Evolutionary conservation across 2,797 vertebrate genomes (phyloP), one percentile per base, ranked within the genome.

Genomic region (Anabacerthia variegaticeps): DNA sequence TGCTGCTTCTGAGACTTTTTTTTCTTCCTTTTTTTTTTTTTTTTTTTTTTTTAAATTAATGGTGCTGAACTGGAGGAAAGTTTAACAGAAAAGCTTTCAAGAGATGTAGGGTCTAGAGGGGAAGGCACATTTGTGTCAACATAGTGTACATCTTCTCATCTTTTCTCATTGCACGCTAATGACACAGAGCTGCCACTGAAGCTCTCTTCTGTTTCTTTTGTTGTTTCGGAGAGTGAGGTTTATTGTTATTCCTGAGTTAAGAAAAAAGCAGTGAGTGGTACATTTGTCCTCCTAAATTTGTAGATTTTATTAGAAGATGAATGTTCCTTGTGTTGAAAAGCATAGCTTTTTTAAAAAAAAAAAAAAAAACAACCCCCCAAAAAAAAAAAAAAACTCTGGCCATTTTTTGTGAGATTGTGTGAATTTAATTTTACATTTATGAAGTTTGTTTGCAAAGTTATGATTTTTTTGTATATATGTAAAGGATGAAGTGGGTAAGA

Each of bases 61-160:
- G 98, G 97, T 97, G 96, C 97, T 98, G 98, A 98, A 98, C 98
- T 97, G 94, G 97, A 98, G 97, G 97, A 97, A 98, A 98, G 98
- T 98, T 98, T 98, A 98, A 98, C 98, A 98, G 98, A 98, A 98
- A 98, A 98, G 98, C 98, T 98, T 98, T 98, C 98, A 98, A 97
- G 98, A 98, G 97, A 98, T 97, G 97, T 97, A 92, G 96, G 98
- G 98, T 98, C 98, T 98, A 98, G 98, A 97, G 97, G 95, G 97
- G 96, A 97, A 96, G 98, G 98, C 98, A 98, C 98, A 98, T 98
- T 98, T 98, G 98, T 98, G 98, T 98, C 98, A 98, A 98, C 98
- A 98, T 94, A 98, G 98, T 97, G 98, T 98, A 98, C 94, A 97
- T 97, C 98, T 98, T 97, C 98, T 98, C 98, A 98, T 99, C 98